Base-by-base conservation (phyloP, 2,113 vertebrate species). In the Vulpes vulpes region DNA sequence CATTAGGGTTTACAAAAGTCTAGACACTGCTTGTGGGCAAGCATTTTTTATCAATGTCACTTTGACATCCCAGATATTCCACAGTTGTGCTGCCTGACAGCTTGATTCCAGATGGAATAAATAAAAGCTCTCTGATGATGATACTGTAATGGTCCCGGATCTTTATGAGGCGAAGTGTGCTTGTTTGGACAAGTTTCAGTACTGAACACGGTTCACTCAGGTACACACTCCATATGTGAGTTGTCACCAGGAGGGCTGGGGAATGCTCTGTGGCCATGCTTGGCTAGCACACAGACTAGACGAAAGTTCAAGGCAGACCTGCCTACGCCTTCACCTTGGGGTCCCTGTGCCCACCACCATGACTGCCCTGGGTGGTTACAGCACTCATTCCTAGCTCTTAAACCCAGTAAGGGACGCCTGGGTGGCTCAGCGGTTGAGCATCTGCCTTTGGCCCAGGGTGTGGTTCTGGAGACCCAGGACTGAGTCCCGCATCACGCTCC, bases 141-240 rank as follows among this genome's bases (percentile, higher is more conserved):
- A 11, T n/a, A 25, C 95, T 38, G 30, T 19, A 65, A 92, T 7
- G 81, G 62, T n/a, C 38, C 62, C 4, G 11, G 81, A 35, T 59
- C 82, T 96, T 89, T 27, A 64, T 27, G 93, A 89, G 80, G 64
- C 11, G 0, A 80, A 32, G 19, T 25, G 9, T 51, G 71, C 94
- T 79, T 93, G 97, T 96, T 5, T 93, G 95, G 84, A 96, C 96
- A 96, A 87, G 96, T 60, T 85, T 89, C 43, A 16, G 91, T 23
- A 10, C 7, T 10, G 38, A 73, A 79, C 9, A 2, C 4, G 7
- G 43, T 43, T 95, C 57, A 23, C 35, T 71, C 88, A 91, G 85
- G 82, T 23, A 27, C 19, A 51, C 30, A n/a, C 35, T 89, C 73
- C 78, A 51, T 2, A 4, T 2, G 43, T 0, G 1, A 80, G 62